These are phyloP conservation scores for Darevskia nairensis DNA, from an alignment of 2,797 vertebrate genomes.

Conservation along the genomic window DNA sequence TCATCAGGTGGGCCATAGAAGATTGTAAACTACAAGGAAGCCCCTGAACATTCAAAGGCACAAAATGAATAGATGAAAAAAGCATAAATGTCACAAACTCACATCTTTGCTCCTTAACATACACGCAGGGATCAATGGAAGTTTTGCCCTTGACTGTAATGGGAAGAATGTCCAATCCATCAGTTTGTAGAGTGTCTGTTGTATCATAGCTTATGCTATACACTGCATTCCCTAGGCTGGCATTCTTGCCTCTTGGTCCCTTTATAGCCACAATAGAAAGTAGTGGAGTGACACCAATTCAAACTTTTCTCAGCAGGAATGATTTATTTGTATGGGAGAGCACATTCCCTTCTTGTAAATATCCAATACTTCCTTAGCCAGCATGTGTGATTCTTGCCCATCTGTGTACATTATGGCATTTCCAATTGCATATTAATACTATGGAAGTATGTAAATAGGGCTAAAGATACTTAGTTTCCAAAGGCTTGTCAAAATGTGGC, in stretches of 20 bases:
- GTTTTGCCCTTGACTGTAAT: constrained; percentile 32
- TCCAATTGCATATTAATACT: constrained; percentile 47
- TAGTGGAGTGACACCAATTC: constrained; percentile 22
- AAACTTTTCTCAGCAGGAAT: constrained; percentile 44
- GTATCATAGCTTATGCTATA: neutral
- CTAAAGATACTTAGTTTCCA: neutral
- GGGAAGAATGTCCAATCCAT: constrained; percentile 18
- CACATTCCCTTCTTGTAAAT: constrained; percentile 50
- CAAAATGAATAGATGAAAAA: constrained; percentile 9
- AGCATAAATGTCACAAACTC: constrained; percentile 6
- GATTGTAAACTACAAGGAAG: constrained; percentile 1
- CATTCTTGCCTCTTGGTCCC: constrained; percentile 29
- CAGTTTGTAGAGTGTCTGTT: neutral
- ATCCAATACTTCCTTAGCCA: constrained; percentile 33
- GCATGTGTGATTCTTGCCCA: constrained; percentile 18
- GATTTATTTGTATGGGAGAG: constrained; percentile 33
- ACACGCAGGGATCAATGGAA: constrained; percentile 10
- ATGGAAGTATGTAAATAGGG: neutral
- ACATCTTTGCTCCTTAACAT: constrained; percentile 1
- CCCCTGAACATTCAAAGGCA: neutral
- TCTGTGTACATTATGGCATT: constrained; percentile 31
- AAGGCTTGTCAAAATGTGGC: neutral
- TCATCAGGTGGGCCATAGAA: neutral
- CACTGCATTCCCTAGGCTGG: constrained; percentile 9
- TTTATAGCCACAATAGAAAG: constrained; percentile 25